Conservation (phyloP, 2,797 vertebrate genomes). For the Mus caroli region DNA sequence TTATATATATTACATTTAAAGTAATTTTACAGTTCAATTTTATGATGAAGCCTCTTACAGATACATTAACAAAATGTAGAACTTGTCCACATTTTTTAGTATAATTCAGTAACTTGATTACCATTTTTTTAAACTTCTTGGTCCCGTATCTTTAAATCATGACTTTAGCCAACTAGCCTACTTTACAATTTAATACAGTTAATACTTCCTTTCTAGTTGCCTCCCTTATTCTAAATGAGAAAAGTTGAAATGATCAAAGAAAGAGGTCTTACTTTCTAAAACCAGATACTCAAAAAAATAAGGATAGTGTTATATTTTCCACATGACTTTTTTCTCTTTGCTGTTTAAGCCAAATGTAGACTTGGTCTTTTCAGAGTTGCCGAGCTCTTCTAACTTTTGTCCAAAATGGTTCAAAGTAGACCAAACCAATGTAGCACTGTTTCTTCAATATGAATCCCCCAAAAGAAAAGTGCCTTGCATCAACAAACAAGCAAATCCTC, state of each 20-base stretch:
- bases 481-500: conserved; percentile 67
- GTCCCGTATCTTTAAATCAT: conserved; percentile 73
- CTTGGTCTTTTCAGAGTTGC: conserved; percentile 64
- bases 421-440: conserved; percentile 72
- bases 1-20: conserved; percentile 84
- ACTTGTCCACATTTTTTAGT: conserved; percentile 71
- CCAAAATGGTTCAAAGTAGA: conserved; percentile 71
- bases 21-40: conserved; percentile 76
- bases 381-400: conserved; percentile 62
- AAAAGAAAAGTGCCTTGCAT: conserved; percentile 83
- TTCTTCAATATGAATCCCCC: conserved; percentile 69
- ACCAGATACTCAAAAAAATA: conserved; percentile 64
- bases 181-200: conserved; percentile 66
- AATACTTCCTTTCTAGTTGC: conserved; percentile 61
- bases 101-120: conserved; percentile 64
- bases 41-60: conserved; percentile 80
- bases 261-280: conserved; percentile 61
- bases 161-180: conserved; percentile 57
- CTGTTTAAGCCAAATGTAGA: conserved; percentile 67
- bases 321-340: conserved; percentile 38
- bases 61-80: conserved; percentile 79
- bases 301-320: conserved; percentile 58
- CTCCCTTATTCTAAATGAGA: conserved; percentile 58
- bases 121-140: conserved; percentile 64
- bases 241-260: conserved; percentile 67